Evolutionary conservation across 2,113 vertebrate species (phyloP), one percentile per base, ranked within the genome.

Genomic region (Coptodon bakossiorum): DNA sequence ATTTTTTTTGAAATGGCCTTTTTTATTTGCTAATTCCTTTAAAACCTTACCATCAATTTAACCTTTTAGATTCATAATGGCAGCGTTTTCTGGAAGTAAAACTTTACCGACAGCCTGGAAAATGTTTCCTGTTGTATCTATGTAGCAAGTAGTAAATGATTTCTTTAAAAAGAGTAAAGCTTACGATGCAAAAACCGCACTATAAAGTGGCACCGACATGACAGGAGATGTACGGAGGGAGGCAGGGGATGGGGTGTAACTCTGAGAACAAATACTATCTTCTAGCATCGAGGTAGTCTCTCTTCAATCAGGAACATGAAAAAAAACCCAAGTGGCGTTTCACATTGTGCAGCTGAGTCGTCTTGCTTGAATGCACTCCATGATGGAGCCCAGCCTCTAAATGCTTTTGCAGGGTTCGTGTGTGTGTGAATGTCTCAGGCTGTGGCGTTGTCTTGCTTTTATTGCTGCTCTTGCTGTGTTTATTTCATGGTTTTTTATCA

Each of bases 301-400:
- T 79, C 86, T 91, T 86, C 90, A 34, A 86, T 92, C 86, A 85
- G 63, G 53, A 31, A 80, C 82, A 82, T 82, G 66, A 66, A 68
- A 90, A 84, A 63, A 85, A 68, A 3, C 2, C 40, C 88, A 91
- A 84, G 54, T 89, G 84, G 40, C 34, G 11, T 81, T 84, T 80
- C 89, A 68, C 87, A 59, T 82, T 14, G 80, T 81, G 91, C 90
- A 53, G 89, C 86, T 82, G 90, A 85, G 87, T 85, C 3, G 87
- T 93, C 85, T 40, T 84, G 92, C 88, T 78, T 82, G 78, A 86
- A 57, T 68, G 88, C 83, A 27, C 86, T 29, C 22, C 13, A 13
- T 89, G 85, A 92, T 92, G 71, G 82, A 87, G 36, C 83, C 54
- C 24, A 13, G 16, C 27, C 85, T 36, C 63, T 85, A 50, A 88